A percentile compares a stretch with the other conserved stretches of the same genome.
Evolutionary conservation across 2,888 invertebrate species (phyloP).

Genomic region (Andrena bucephala): DNA sequence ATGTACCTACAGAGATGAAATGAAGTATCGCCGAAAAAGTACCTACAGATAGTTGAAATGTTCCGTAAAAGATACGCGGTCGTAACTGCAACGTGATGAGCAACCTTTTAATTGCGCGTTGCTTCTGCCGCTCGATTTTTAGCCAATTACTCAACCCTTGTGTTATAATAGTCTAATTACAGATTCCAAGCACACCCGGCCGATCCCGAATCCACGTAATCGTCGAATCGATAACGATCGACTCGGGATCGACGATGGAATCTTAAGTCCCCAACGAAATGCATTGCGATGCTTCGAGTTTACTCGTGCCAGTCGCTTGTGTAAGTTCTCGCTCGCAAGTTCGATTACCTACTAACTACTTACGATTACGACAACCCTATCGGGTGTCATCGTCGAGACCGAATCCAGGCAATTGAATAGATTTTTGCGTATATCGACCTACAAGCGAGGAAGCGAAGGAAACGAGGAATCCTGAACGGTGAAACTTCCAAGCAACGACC

Average conservation of each 20-base stretch:
- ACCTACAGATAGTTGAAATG: neutral
- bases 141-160: constrained; percentile 16
- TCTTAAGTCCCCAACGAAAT: constrained; percentile 41
- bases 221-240: constrained; percentile 46
- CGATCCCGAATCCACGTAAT: constrained; percentile 51
- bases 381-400: neutral
- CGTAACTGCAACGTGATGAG: neutral
- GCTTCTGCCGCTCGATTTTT: constrained; percentile 3
- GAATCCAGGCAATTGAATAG: neutral
- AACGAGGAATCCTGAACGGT: neutral
- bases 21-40: neutral
- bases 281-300: neutral
- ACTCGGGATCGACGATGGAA: constrained; percentile 38
- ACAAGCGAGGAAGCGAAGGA: neutral
- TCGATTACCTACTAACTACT: neutral
- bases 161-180: constrained; percentile 26
- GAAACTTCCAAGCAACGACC: constrained; percentile 23
- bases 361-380: neutral
- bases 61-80: constrained; percentile 15
- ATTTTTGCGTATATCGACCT: neutral
- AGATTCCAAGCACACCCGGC: constrained; percentile 49
- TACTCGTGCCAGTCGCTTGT: neutral
- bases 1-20: neutral
- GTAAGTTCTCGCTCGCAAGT: neutral
- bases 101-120: neutral